Percentiles rank a stretch among this genome's conserved stretches.
Conservation (phyloP, 2,797 vertebrate genomes). For the Anguilla anguilla region DNA sequence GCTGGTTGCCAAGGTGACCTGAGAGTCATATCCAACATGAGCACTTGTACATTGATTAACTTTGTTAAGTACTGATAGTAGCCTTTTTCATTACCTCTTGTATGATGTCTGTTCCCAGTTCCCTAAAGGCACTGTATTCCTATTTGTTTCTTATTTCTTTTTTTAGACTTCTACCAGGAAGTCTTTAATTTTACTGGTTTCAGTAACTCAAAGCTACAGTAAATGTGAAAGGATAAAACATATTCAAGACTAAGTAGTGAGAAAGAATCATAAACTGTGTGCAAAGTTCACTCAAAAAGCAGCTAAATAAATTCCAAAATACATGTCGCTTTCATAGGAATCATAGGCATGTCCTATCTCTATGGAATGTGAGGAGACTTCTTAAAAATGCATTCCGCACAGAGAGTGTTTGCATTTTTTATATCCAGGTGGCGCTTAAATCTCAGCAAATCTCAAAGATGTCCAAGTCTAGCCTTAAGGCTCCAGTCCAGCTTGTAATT, state of each 20-base stretch:
- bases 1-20: constrained; percentile 8
- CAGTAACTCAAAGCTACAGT: not conserved
- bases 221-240: not conserved
- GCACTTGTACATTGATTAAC: not conserved
- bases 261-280: constrained; percentile 33
- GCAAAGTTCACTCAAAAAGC: not conserved
- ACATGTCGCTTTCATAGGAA: not conserved
- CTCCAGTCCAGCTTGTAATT: not conserved
- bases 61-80: not conserved
- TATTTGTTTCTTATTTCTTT: not conserved
- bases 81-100: not conserved
- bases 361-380: not conserved
- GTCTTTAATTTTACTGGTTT: not conserved
- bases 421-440: not conserved
- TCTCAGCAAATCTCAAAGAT: not conserved
- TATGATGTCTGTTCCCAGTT: not conserved
- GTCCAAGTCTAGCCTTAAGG: not conserved
- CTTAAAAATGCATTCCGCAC: not conserved
- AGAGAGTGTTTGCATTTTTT: not conserved
- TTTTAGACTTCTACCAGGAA: not conserved
- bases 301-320: constrained; percentile 26
- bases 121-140: not conserved
- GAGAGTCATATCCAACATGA: not conserved
- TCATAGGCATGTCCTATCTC: not conserved
- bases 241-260: constrained; percentile 37